Base-by-base conservation (phyloP, 2,888 invertebrate species). In the Idaea aversata region DNA sequence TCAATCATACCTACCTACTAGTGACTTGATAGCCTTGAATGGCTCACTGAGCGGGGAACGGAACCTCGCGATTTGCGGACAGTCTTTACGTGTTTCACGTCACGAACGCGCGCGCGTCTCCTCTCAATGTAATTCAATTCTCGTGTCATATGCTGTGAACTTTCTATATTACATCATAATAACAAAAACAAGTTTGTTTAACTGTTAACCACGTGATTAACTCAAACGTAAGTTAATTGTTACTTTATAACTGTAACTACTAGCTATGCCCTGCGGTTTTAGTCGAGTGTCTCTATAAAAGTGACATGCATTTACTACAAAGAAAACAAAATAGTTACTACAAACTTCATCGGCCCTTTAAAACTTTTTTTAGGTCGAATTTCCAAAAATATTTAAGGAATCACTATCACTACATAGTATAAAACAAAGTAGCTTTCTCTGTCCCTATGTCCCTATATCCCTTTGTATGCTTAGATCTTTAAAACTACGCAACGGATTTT, bases 1-100 rank as follows among this genome's bases (percentile, higher is more conserved):
- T 36, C 36, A 7, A 36, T 36, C 4, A 3, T 25, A 25, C 25
- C 25, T 36, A 36, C 25, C 25, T 36, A 36, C 36, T 59, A 59
- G 62, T 60, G 62, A 70, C 72, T 68, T 61, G 67, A 66, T 69
- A 72, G 66, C 72, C 72, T 72, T 72, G 72, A 68, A 61, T 65
- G 38, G 38, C 57, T 25, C 16, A 16, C 34, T 15, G 63, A 62
- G 70, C 67, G 72, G 70, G 72, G 72, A 67, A 65, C 61, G 57
- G 61, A n/a, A 35, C 34, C 59, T 59, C 59, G 16, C 59, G 10
- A 34, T 59, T 34, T 16, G 25, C 34, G 13, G 13, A 13, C 59
- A 59, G 59, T 59, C 25, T 34, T 59, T 4, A 34, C 59, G 59
- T 59, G 59, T 10, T 16, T 13, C 59, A 34, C 59, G 59, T 7